These are phyloP conservation scores for Nyctalus aviator DNA, from an alignment of 2,797 vertebrate genomes.

Conservation along the genomic window DNA sequence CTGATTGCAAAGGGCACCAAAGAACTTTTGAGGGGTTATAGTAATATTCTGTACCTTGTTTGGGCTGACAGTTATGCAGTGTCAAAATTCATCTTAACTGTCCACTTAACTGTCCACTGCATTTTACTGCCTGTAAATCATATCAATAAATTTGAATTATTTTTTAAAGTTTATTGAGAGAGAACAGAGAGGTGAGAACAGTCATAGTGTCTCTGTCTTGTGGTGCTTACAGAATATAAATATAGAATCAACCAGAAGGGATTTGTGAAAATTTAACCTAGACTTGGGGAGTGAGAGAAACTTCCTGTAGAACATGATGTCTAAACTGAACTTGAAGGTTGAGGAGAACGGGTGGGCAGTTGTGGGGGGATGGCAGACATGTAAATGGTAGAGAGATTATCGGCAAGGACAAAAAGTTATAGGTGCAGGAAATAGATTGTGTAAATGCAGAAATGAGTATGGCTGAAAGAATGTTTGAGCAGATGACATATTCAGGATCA, in stretches of 20 bases:
- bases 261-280: not conserved
- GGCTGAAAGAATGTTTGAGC: not conserved
- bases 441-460: not conserved
- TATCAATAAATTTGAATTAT: not conserved
- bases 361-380: not conserved
- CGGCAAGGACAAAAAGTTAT: not conserved
- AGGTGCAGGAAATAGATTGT: not conserved
- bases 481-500: not conserved
- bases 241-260: not conserved
- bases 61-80: not conserved
- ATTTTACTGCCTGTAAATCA: conserved; percentile 17
- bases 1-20: not conserved
- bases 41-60: conserved; percentile 1
- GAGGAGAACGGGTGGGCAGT: not conserved
- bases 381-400: not conserved
- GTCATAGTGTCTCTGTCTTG: not conserved
- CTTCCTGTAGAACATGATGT: not conserved
- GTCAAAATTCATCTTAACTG: conserved; percentile 12
- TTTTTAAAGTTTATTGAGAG: not conserved
- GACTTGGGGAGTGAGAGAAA: not conserved
- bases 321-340: conserved; percentile 4
- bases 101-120: not conserved
- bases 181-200: not conserved
- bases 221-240: not conserved
- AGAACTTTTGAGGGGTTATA: not conserved